Evolutionary conservation across 1,140 invertebrate species (phyloP).

Genomic region (Plutomurus gul): DNA sequence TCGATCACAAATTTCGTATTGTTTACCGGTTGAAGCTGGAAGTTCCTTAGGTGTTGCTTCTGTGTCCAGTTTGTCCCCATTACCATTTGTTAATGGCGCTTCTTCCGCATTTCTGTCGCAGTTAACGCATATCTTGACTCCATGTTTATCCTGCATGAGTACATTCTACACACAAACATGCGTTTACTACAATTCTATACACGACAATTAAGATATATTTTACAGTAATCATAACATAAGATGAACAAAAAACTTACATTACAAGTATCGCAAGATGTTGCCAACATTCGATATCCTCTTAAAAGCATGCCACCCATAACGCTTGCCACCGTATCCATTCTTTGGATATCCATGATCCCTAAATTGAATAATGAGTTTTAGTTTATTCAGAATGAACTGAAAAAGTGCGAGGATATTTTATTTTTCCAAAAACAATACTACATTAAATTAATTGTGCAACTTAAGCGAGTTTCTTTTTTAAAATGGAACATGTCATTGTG

Average conservation of each 20-base stretch:
- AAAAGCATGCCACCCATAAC: conserved; percentile 46
- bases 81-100: neutral
- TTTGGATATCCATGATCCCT: neutral
- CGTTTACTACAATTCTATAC: neutral
- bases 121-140: conserved; percentile 31
- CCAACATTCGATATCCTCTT: conserved; percentile 48
- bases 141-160: conserved; percentile 46
- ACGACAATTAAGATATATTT: neutral
- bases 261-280: conserved; percentile 40
- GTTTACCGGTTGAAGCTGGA: too few species aligned
- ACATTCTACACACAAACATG: conserved; percentile 34
- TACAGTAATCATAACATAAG: neutral
- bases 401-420: neutral
- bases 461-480: too few species aligned
- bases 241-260: conserved; percentile 24
- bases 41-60: neutral
- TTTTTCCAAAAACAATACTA: too few species aligned
- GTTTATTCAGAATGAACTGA: neutral
- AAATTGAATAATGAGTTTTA: neutral
- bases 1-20: neutral
- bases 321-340: conserved; percentile 33
- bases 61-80: neutral
- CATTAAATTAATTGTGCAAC: too few species aligned
- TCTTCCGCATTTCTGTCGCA: conserved; percentile 9
- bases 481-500: too few species aligned